These are phyloP conservation scores for Halictus rubicundus DNA, from an alignment of 1,140 invertebrate species.

Conservation along the genomic window DNA sequence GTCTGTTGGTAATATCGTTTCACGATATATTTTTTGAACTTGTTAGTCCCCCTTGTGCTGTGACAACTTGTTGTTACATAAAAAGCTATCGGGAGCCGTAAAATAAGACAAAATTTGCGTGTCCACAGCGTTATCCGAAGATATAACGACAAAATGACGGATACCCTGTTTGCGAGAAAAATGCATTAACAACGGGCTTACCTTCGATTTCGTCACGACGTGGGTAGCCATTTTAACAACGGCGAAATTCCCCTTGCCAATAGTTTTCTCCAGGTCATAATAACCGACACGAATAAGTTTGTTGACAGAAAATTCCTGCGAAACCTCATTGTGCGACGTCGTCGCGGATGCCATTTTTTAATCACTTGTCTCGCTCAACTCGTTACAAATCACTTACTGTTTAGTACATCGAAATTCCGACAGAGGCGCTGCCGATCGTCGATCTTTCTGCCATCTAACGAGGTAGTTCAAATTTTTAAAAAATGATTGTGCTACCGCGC, in stretches of 20 bases:
- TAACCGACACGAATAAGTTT: constrained; percentile 95
- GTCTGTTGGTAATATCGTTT: constrained; percentile 37
- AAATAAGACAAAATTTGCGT: constrained; percentile 20
- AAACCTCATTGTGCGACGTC: constrained; percentile 79
- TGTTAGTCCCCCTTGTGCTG: background rate
- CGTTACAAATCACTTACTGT: constrained; percentile 75
- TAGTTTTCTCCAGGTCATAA: constrained; percentile 97
- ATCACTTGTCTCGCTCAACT: constrained; percentile 75
- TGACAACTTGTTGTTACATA: constrained; percentile 2
- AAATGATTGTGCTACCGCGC: background rate
- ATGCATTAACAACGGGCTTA: constrained; percentile 78
- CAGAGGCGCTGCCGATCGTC: constrained; percentile 42
- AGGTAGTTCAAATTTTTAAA: constrained; percentile 18
- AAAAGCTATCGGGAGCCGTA: background rate
- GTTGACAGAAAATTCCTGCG: constrained; percentile 82
- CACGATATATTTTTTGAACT: constrained; percentile 6
- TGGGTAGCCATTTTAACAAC: constrained; percentile 99
- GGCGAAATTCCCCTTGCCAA: constrained; percentile 99
- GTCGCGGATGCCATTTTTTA: constrained; percentile 80
- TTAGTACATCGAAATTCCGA: constrained; percentile 59
- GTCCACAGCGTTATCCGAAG: constrained; percentile 46
- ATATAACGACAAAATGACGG: constrained; percentile 68
- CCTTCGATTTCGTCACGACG: constrained; percentile 98
- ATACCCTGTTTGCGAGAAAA: constrained; percentile 55
- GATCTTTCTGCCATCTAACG: constrained; percentile 30